A percentile compares a stretch with the other conserved stretches of the same genome.
phyloP scores from a whole-genome alignment of 1,140 invertebrate species.

The Chironomus tepperi region DNA sequence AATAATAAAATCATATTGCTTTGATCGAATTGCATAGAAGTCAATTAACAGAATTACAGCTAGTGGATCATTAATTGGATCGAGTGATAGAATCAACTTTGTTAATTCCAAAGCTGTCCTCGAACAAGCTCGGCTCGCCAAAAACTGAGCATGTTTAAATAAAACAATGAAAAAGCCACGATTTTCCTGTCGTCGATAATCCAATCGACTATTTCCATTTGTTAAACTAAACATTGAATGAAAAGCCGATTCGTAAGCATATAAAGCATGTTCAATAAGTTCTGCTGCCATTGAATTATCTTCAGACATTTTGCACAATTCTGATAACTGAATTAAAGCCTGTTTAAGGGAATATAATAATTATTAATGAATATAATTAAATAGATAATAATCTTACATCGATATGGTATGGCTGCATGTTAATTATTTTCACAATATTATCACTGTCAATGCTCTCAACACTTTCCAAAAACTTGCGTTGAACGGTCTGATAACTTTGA shows the following conservation, averaged over 20 bases:
- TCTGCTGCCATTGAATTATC: slow-evolving; percentile 70
- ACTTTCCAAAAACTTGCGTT: slow-evolving; percentile 64
- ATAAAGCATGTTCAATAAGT: slow-evolving; percentile 67
- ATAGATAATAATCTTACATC: slow-evolving; percentile 43
- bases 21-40: slow-evolving; percentile 73
- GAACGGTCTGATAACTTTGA: slow-evolving; percentile 63
- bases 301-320: slow-evolving; percentile 64
- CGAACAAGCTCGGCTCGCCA: slow-evolving; percentile 72
- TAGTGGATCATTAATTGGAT: slow-evolving; percentile 77
- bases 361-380: too few relatives aligned
- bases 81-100: slow-evolving; percentile 67
- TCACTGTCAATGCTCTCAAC: slow-evolving; percentile 74
- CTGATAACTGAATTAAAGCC: slow-evolving; percentile 73
- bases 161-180: slow-evolving; percentile 73
- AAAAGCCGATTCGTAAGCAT: slow-evolving; percentile 66
- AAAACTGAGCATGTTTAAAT: slow-evolving; percentile 74
- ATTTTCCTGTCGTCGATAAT: slow-evolving; percentile 78
- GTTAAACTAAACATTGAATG: slow-evolving; percentile 73
- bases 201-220: slow-evolving; percentile 63
- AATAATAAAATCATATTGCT: slow-evolving; percentile 75
- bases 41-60: slow-evolving; percentile 74
- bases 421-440: slow-evolving; percentile 71
- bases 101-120: slow-evolving; percentile 72
- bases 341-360: slow-evolving; percentile 29
- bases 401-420: slow-evolving; percentile 69